phyloP scores from a whole-genome alignment of 2,797 vertebrate species.

The Tragelaphus oryx region DNA sequence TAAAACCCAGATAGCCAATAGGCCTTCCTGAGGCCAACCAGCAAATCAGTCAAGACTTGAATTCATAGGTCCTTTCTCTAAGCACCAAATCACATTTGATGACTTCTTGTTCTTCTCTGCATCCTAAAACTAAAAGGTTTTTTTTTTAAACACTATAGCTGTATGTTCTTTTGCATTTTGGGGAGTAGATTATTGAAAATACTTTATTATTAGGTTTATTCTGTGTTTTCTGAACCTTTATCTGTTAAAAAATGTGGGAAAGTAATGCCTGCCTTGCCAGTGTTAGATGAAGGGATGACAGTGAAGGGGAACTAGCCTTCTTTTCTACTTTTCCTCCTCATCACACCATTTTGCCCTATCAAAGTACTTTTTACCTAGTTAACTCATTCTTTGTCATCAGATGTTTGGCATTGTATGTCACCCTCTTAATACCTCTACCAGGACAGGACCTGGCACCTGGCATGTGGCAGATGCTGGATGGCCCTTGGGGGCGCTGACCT shows the following conservation, averaged over 20 bases:
- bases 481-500: neutral
- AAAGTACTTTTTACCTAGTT: neutral
- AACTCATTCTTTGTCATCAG: neutral
- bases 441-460: neutral
- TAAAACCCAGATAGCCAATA: neutral
- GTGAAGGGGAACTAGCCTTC: neutral
- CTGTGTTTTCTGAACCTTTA: neutral
- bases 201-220: neutral
- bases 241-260: neutral
- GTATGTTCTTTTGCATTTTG: neutral
- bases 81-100: neutral
- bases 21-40: neutral
- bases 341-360: neutral
- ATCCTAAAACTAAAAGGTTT: neutral
- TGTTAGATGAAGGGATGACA: neutral
- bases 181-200: neutral
- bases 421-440: neutral
- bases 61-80: neutral
- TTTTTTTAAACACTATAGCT: neutral
- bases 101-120: neutral
- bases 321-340: neutral
- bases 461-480: neutral
- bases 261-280: neutral
- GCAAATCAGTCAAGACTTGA: neutral
- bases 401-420: neutral